Evolutionary conservation across 64 coral and sea anemone genomes (phyloP).

Genomic region (Cladopsammia gracilis): DNA sequence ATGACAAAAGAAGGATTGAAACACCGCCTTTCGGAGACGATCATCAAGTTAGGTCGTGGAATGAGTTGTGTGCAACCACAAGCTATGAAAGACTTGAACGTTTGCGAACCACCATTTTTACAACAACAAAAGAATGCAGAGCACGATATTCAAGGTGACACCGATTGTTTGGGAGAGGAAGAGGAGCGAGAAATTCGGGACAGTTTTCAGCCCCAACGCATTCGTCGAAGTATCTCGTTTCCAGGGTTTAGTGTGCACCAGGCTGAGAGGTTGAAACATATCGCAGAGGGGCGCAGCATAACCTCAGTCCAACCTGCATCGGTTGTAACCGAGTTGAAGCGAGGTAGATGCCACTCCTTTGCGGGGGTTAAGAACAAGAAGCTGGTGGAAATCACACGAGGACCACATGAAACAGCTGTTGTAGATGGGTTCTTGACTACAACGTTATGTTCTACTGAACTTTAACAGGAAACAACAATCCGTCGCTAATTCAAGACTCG

Average conservation of each 20-base stretch:
- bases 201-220: neutral
- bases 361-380: slow-evolving; percentile 11
- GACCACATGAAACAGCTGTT: neutral
- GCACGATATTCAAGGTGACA: neutral
- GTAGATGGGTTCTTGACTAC: slow-evolving; percentile 12
- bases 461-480: neutral
- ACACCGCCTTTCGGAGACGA: neutral
- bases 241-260: neutral
- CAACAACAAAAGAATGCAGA: neutral
- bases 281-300: neutral
- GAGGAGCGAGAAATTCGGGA: neutral
- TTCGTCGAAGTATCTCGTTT: neutral
- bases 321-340: neutral
- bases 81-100: neutral
- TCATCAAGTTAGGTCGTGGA: neutral
- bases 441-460: slow-evolving; percentile 6
- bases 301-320: neutral
- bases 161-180: neutral
- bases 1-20: slow-evolving; percentile 2
- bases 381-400: neutral
- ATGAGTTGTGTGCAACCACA: neutral
- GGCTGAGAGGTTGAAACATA: neutral
- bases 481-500: too few relatives aligned
- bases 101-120: neutral
- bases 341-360: neutral